Evolutionary conservation across 1,140 invertebrate genomes (phyloP), one percentile per base, ranked within the genome.

Genomic region (Marisa cornuarietis): DNA sequence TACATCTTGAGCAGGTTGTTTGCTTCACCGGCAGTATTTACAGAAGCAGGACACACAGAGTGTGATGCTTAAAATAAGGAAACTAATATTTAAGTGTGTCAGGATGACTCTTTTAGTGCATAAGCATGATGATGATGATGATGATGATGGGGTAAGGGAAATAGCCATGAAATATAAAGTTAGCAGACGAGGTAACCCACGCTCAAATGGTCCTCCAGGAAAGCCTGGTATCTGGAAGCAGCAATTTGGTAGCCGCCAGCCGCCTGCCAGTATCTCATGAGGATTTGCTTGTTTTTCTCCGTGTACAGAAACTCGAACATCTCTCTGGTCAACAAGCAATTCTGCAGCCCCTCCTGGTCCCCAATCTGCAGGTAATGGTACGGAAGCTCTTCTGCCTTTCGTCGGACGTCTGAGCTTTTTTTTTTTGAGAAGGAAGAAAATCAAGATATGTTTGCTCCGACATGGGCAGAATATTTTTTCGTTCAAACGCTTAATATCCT

Each of bases 231-330:
- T n/a, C 61, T 71, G 18, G 54, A 31, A 4, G 85, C 77, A 68
- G 85, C 85, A 54, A 81, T 58, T 4, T 78, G 68, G 71, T 86
- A 86, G 63, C 83, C 85, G 54, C 85, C 85, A 68, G 82, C 81
- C 66, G 66, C 76, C 66, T 79, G 82, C 85, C 85, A 86, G 78
- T 85, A 83, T 68, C 79, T 81, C 85, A 86, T 86, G 51, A 86
- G 75, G 80, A 80, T 69, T 72, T 81, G 81, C 68, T 83, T 84
- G 61, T 26, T 78, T 22, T 78, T 79, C 65, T 85, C 82, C 22
- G 74, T 68, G 76, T 85, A 86, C 73, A 86, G 61, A 51, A 81
- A 54, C 26, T 83, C 69, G 75, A 86, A 86, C 73, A 86, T 79
- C 16, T 83, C 81, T 14, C 80, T 76, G 49, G 80, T 68, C 49